phyloP scores from a whole-genome alignment of 2,888 invertebrate genomes.

The Asteroscopus sphinx region DNA sequence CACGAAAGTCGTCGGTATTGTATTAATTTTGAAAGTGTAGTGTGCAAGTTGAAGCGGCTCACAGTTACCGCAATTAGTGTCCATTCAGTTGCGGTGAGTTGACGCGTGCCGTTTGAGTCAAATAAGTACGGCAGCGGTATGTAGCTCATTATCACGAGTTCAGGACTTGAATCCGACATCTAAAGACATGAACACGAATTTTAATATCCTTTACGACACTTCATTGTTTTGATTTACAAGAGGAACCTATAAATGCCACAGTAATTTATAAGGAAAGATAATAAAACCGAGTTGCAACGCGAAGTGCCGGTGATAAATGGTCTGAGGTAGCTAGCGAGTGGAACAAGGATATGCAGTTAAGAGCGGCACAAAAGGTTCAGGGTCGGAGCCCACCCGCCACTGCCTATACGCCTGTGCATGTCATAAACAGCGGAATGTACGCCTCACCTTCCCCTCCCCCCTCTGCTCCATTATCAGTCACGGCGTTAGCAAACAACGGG shows the following conservation, averaged over 20 bases:
- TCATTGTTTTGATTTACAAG: constrained; percentile 32
- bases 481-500: constrained; percentile 69
- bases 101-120: constrained; percentile 77
- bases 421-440: constrained; percentile 78
- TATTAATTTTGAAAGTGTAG: constrained; percentile 68
- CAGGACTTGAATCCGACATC: constrained; percentile 5
- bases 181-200: constrained; percentile 13
- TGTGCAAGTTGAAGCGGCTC: constrained; percentile 69
- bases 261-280: constrained; percentile 46
- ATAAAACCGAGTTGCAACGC: constrained; percentile 44
- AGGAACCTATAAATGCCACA: constrained; percentile 32
- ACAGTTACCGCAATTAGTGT: constrained; percentile 80
- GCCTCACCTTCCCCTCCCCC: constrained; percentile 61
- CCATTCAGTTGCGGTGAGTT: constrained; percentile 74
- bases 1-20: constrained; percentile 69
- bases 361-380: constrained; percentile 63
- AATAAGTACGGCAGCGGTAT: constrained; percentile 68
- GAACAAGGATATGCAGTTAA: constrained; percentile 64
- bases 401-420: constrained; percentile 65
- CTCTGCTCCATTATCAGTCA: constrained; percentile 71
- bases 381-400: constrained; percentile 59
- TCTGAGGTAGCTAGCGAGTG: constrained; percentile 58
- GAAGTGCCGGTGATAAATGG: constrained; percentile 57
- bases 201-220: constrained; percentile 4
- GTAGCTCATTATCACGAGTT: constrained; percentile 30